A percentile compares a stretch with the other conserved stretches of the same genome.
Evolutionary conservation across 2,113 vertebrate species (phyloP).

Genomic region (Melospiza melodia): DNA sequence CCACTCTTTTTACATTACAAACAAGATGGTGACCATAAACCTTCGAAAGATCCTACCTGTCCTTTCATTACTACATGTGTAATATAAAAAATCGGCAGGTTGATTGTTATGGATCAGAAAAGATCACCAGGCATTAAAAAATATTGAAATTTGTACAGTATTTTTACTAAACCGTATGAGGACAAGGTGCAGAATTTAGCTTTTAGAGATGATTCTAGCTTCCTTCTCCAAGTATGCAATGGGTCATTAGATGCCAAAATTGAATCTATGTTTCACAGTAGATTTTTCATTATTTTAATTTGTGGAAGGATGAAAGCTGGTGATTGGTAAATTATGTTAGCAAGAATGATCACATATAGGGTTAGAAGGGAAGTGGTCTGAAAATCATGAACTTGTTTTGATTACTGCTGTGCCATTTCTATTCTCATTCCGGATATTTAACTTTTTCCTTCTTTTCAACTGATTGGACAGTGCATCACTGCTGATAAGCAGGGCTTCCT

Average conservation of each 20-base stretch:
- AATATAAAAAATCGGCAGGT: neutral
- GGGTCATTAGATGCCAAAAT: neutral
- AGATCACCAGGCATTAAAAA: neutral
- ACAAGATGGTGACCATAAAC: neutral
- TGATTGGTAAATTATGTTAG: neutral
- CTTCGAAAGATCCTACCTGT: neutral
- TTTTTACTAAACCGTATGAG: neutral
- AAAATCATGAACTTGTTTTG: neutral
- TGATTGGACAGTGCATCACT: neutral
- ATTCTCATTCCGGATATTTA: neutral
- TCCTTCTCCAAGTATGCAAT: neutral
- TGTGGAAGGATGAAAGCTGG: neutral
- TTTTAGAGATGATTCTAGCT: neutral
- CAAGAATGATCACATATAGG: neutral
- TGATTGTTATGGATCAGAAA: neutral
- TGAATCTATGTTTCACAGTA: neutral
- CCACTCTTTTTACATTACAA: neutral
- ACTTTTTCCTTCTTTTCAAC: neutral
- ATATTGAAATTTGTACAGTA: neutral
- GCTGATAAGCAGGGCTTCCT: constrained; percentile 17
- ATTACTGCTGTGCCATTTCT: neutral
- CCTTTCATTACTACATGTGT: neutral
- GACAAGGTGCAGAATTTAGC: neutral
- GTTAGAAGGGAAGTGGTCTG: neutral
- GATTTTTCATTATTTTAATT: neutral